Evolutionary conservation across 2,888 invertebrate species (phyloP), one percentile per base, ranked within the genome.

Genomic region (Pristionchus exspectatus): DNA sequence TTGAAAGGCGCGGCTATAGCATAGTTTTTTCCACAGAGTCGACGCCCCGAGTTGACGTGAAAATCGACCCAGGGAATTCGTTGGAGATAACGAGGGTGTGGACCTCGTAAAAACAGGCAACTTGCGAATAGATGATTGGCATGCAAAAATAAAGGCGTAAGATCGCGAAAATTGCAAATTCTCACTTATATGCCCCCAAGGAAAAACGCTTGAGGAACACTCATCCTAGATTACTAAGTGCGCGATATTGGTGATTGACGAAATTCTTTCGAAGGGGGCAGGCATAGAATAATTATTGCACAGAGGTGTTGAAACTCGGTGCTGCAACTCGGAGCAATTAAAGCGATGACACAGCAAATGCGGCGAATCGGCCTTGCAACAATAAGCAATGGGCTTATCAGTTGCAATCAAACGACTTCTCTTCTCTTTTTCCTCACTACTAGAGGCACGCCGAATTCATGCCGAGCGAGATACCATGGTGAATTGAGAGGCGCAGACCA

Each of bases 371-470:
- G 44, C 77, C 77, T 44, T 50, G 77, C 77, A 77, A 44, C 44
- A 77, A 77, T 77, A 77, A 77, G 30, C 74, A 74, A 69, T 9
- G 74, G 2, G 21, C 50, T 77, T 77, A 77, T 77, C 77, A 44
- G 21, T 18, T 77, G 50, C 44, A 50, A 77, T 44, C 77, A 77
- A 77, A 77, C 77, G 50, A 50, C 44, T 50, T 38, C 33, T 24
- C 77, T 21, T 21, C 77, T 7, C 44, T 50, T 50, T n/a, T n/a
- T 44, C 44, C 10, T 12, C 44, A 18, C 77, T 24, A 59, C 59
- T 59, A 59, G 59, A 59, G 59, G 21, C 59, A 10, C 10, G 44
- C 44, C 44, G 44, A 44, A 5, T 44, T 44, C 44, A 50, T 50
- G 44, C 44, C 44, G 9, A 50, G 12, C 44, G 0, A 50, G 44